Percentiles rank a stretch among this genome's conserved stretches.
Conservation (phyloP, 2,888 invertebrate genomes). For the Dascillus cervinus region DNA sequence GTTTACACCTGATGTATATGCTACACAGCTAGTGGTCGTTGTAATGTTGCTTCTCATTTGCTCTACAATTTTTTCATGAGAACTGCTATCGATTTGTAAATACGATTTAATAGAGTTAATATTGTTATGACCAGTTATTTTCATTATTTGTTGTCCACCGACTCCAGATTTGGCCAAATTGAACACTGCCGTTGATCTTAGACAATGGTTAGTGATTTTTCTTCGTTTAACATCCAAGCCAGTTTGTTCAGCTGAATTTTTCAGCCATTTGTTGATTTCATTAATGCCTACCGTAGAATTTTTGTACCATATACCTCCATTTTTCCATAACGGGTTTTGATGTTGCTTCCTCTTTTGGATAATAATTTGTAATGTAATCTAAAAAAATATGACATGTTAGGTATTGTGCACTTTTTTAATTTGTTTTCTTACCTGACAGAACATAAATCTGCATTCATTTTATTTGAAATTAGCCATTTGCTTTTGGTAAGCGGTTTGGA, state of each 20-base stretch:
- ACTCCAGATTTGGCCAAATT: slow-evolving; percentile 2
- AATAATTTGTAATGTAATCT: slow-evolving; percentile 2
- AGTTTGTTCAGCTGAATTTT: slow-evolving; percentile 1
- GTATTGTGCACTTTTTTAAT: neutral
- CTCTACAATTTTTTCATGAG: slow-evolving; percentile 2
- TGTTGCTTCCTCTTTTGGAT: slow-evolving; percentile 3
- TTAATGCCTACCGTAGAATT: no score
- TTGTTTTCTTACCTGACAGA: slow-evolving; percentile 2
- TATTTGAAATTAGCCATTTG: slow-evolving; percentile 2
- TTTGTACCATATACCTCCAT: no score
- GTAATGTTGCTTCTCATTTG: slow-evolving; percentile 1
- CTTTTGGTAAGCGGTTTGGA: slow-evolving; percentile 1
- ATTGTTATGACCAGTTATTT: neutral
- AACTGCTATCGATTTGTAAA: slow-evolving; percentile 1
- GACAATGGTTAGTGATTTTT: slow-evolving; percentile 3
- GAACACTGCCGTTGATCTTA: slow-evolving; percentile 2
- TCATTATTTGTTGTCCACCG: no score
- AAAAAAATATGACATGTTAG: slow-evolving; percentile 1
- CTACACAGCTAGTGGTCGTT: neutral
- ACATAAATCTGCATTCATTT: slow-evolving; percentile 1
- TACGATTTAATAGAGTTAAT: no score
- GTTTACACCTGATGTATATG: slow-evolving; percentile 1
- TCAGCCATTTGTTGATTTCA: slow-evolving; percentile 1
- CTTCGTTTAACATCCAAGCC: slow-evolving; percentile 3
- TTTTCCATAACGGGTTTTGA: slow-evolving; percentile 2